A percentile compares a stretch with the other conserved stretches of the same genome.
Evolutionary conservation across 2,888 invertebrate species (phyloP).

Genomic region (Drosophila colorata): DNA sequence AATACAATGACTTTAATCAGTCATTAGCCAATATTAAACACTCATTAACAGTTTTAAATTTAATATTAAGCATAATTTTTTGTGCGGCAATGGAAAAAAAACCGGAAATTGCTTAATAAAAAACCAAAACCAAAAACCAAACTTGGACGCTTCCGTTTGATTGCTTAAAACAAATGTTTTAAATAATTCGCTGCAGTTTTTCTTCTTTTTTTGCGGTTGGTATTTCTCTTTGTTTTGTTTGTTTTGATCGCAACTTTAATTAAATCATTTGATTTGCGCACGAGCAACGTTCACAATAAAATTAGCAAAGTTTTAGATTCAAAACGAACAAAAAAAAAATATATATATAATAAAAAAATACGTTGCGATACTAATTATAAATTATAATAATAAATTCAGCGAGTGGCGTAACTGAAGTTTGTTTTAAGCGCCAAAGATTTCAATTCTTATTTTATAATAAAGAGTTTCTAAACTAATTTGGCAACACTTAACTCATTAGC

Average conservation of each 20-base stretch:
- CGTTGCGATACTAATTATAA: constrained; percentile 20
- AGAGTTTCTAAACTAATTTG: background rate
- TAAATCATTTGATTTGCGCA: constrained; percentile 52
- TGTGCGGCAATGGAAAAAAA: constrained; percentile 19
- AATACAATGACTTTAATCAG: constrained; percentile 15
- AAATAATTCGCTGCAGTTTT: constrained; percentile 26
- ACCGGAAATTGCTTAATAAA: constrained; percentile 68
- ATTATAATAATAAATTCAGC: constrained; percentile 25
- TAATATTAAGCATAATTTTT: constrained; percentile 22
- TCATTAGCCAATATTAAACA: constrained; percentile 43
- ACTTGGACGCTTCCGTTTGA: constrained; percentile 69
- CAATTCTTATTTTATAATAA: background rate
- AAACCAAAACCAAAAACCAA: constrained; percentile 34
- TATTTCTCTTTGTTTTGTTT: constrained; percentile 4
- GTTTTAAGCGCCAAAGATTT: background rate
- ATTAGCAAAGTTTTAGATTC: constrained; percentile 32
- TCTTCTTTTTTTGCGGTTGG: constrained; percentile 5
- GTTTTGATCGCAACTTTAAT: constrained; percentile 43
- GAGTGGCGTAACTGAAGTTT: constrained; percentile 25
- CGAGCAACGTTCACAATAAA: constrained; percentile 34
- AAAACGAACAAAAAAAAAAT: constrained; percentile 5
- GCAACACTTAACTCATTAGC: background rate
- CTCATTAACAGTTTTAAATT: constrained; percentile 23
- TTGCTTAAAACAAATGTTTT: constrained; percentile 36
- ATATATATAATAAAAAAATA: constrained; percentile 2